Evolutionary conservation across 1,140 invertebrate species (phyloP).

Genomic region (Drosophila chauvacae): DNA sequence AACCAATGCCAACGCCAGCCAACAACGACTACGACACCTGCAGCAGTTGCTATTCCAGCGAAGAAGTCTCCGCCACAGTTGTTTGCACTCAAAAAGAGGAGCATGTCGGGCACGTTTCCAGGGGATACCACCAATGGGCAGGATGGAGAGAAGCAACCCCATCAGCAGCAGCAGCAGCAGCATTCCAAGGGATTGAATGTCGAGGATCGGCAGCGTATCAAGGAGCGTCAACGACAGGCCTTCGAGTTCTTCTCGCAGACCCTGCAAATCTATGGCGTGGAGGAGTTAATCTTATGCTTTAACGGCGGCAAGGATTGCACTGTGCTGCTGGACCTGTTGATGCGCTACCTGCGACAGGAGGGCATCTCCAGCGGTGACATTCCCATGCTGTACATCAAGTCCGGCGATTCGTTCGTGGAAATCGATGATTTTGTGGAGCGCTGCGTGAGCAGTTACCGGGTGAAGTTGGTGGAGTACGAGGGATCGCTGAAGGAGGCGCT

Average conservation of each 20-base stretch:
- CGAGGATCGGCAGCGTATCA: slow-evolving; percentile 24
- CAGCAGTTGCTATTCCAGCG: background rate
- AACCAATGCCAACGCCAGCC: slow-evolving; percentile 11
- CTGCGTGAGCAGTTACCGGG: slow-evolving; percentile 89
- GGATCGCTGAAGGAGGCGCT: slow-evolving; percentile 91
- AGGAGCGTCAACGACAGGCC: slow-evolving; percentile 24
- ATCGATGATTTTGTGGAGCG: slow-evolving; percentile 93
- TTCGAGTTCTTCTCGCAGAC: slow-evolving; percentile 80
- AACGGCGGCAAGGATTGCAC: slow-evolving; percentile 99
- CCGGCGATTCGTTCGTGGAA: slow-evolving; percentile 92
- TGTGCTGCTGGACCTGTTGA: slow-evolving; percentile 91
- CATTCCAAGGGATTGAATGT: background rate
- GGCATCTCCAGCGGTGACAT: slow-evolving; percentile 80
- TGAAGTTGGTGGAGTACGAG: slow-evolving; percentile 89
- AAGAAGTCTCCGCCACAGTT: slow-evolving; percentile 1
- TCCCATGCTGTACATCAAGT: slow-evolving; percentile 91
- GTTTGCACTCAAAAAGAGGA: background rate
- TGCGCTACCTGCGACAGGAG: slow-evolving; percentile 53
- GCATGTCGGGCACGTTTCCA: slow-evolving; percentile 2
- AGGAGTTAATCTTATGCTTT: slow-evolving; percentile 94
- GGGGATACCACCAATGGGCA: background rate
- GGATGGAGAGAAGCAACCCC: background rate
- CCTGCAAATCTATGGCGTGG: slow-evolving; percentile 87
- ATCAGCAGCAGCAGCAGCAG: background rate
- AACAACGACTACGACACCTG: background rate